Evolutionary conservation across 2,113 vertebrate genomes (phyloP), one percentile per base, ranked within the genome.

Genomic region (Hippocampus comes): DNA sequence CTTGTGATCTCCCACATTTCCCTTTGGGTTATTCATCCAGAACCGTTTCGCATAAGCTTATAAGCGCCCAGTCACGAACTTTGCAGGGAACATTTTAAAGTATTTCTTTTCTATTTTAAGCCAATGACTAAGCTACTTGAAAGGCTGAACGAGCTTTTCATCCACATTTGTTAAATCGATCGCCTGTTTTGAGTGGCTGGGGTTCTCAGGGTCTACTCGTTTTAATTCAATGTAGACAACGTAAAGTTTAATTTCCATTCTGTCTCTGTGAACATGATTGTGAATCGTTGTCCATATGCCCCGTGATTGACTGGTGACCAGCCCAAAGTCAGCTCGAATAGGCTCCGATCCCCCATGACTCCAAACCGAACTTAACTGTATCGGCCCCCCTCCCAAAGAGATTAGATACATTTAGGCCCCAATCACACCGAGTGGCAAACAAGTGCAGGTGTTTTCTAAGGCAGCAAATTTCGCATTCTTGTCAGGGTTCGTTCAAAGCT

Each of bases 1-100:
- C 63, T 76, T 78, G 76, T 81, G 74, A 82, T 78, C 77, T 63
- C 49, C 70, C 30, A 30, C 74, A 56, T 55, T 79, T 86, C 68
- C 27, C 59, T 61, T 34, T 34, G 20, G 59, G 59, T 60, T 60
- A 34, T 72, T 68, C 65, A 72, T 70, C 68, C 73, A n/a, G 75
- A 82, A 73, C 78, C 27, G 63, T 81, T 76, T 76, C 74, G 57
- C 74, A 71, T 75, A 80, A 75, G 61, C 68, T 80, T 61, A 74
- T 78, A 78, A 82, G 76, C 38, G 17, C 67, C 55, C 53, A 81
- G 72, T 75, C 72, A 53, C 20, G 18, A 73, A 78, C 77, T 80
- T 53, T 72, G 41, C 68, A 56, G 76, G 20, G 67, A 74, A 79
- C 17, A 1, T 76, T 82, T 73, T 49, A 38, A 75, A 81, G 60